Evolutionary conservation across 2,113 vertebrate species (phyloP).

Genomic region (Bagarius yarrelli): DNA sequence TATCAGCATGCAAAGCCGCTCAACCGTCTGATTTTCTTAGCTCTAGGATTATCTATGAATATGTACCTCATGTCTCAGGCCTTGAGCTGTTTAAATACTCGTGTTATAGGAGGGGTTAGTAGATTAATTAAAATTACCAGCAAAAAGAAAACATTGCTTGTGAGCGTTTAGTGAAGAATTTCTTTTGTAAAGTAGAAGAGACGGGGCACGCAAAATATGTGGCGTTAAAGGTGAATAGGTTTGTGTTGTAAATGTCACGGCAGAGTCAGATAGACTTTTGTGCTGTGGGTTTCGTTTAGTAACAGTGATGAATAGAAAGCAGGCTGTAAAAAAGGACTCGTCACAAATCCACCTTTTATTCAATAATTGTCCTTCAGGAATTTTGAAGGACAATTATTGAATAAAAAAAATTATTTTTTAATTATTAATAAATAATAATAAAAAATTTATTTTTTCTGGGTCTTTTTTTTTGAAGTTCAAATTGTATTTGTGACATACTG

Average conservation of each 20-base stretch:
- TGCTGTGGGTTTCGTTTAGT: not conserved
- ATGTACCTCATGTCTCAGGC: not conserved
- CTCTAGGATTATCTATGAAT: not conserved
- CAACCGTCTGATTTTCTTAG: not conserved
- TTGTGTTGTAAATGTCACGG: slow-evolving; percentile 12
- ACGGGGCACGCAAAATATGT: not conserved
- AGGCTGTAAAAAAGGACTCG: not conserved
- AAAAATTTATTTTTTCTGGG: too few relatives aligned
- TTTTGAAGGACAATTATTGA: too few relatives aligned
- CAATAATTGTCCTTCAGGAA: too few relatives aligned
- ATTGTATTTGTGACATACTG: too few relatives aligned
- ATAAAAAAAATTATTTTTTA: too few relatives aligned
- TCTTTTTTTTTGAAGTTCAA: too few relatives aligned
- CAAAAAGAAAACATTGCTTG: not conserved
- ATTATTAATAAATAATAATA: too few relatives aligned
- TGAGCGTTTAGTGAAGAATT: not conserved
- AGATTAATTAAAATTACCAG: not conserved
- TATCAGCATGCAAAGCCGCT: not conserved
- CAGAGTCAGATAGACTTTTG: not conserved
- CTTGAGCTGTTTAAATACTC: not conserved
- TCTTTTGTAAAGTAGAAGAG: not conserved
- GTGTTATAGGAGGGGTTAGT: not conserved
- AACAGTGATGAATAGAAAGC: not conserved
- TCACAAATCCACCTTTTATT: not conserved
- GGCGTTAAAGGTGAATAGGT: not conserved